Base-by-base conservation (phyloP, 2,113 vertebrate species). In the Pedetes capensis region DNA sequence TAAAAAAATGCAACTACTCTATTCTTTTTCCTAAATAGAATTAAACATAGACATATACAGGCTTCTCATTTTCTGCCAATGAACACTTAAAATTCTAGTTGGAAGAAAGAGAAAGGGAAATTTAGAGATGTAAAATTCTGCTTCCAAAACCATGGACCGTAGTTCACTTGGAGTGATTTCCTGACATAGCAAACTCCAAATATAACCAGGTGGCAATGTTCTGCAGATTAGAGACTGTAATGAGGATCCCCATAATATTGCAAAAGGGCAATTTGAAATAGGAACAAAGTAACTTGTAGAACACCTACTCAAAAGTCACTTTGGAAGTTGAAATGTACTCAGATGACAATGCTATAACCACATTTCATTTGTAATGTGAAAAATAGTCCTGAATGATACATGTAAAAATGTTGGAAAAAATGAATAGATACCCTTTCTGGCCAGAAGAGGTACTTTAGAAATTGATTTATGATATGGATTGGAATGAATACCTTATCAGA, bases 331-430 rank as follows among this genome's bases (percentile, higher is more conserved):
- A 81, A 96, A 94, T 69, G 16, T 32, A 92, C n/a, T 78, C 23
- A 72, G 59, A 81, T 81, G 79, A 23, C 37, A 91, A 89, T 84
- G 87, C 71, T 59, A 76, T 85, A 44, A 86, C 29, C 32, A 75
- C 25, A 57, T 76, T 94, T 72, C 61, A 49, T 51, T 47, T 63
- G 32, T 68, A 93, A 96, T 90, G n/a, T 79, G 92, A 97, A 97
- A 97, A 81, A 57, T 25, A 47, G 47, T 61, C 23, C 32, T 34
- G 8, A 76, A 68, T 55, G 74, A 72, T 59, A 97, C 34, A 91
- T 63, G 61, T 2, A 61, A 69, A 97, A 96, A 86, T 90, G 55
- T n/a, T 96, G 89, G 34, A 94, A 39, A 95, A 68, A 87, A 96
- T 59, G 10, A 90, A 57, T 7, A 79, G 92, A 85, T 90, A 76